Base-by-base conservation (phyloP, 1,140 invertebrate genomes). In the Drosophila rhopaloa region DNA sequence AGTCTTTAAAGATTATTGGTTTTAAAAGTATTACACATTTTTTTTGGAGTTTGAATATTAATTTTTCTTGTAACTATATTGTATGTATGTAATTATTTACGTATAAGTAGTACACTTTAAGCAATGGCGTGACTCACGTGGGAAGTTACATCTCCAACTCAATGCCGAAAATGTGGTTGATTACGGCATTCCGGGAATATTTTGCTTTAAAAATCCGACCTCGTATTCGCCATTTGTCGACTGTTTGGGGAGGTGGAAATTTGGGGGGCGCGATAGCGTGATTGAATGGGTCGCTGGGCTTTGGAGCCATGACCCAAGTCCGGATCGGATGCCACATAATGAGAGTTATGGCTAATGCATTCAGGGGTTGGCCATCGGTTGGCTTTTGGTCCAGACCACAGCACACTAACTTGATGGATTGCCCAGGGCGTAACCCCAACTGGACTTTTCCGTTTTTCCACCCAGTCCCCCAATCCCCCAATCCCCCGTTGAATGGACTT, bases 301-400 rank as follows among this genome's bases (percentile, higher is more conserved):
- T 51, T 40, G 40, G 32, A 56, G 47, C 55, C 56, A 50, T 29
- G 47, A 27, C 50, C 63, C 58, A 40, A 48, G 32, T 61, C 37
- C 40, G 19, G 40, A 54, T 56, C 19, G 50, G 53, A 54, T 61
- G 65, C 63, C 47, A 67, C 79, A 83, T 86, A 86, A 86, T 86
- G 79, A 86, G 83, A 88, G 83, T 86, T 86, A 86, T 83, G 68
- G 82, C 83, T 86, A 86, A 86, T 86, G 82, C 82, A 88, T 72
- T 56, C 62, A 60, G 73, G 56, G 73, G 43, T 53, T 75, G 55
- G 60, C 35, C 62, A 56, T 41, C 41, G 44, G 50, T 60, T 78
- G 56, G 58, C 67, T 57, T 56, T 60, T 63, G 50, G 56, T 57
- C 53, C 37, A 54, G 46, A 9, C 59, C 63, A 50, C 59, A 14